These are phyloP conservation scores for Neosilurus hyrtlii DNA, from an alignment of 2,797 vertebrate species.

Conservation along the genomic window DNA sequence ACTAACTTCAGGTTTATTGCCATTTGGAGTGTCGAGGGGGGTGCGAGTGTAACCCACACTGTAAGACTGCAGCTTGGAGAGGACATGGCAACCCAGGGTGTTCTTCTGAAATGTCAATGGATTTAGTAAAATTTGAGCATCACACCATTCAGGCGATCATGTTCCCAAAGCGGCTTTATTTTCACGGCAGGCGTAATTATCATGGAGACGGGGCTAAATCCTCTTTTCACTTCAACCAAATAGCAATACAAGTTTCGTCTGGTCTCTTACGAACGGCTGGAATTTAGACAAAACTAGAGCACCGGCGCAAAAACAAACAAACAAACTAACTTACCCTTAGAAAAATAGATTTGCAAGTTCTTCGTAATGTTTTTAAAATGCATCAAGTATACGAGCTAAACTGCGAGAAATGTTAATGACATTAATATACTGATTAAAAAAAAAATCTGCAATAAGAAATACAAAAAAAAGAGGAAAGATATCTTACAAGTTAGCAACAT, in stretches of 20 bases:
- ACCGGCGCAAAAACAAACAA: slow-evolving; percentile 10
- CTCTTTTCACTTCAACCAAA: slow-evolving; percentile 8
- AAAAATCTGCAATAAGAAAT: slow-evolving; percentile 36
- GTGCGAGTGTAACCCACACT: no score
- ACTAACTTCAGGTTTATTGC: background rate
- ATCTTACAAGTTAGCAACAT: background rate
- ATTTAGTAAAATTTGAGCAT: background rate
- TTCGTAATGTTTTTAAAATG: slow-evolving; percentile 37
- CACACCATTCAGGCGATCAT: background rate
- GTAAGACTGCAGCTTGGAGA: background rate
- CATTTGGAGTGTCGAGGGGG: background rate
- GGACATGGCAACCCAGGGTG: background rate
- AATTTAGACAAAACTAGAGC: slow-evolving; percentile 26
- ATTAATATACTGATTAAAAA: slow-evolving; percentile 47
- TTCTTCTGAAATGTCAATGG: background rate
- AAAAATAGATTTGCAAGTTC: slow-evolving; percentile 57
- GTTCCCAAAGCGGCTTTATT: background rate
- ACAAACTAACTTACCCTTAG: slow-evolving; percentile 32
- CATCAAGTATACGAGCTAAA: slow-evolving; percentile 18
- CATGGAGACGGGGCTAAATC: background rate
- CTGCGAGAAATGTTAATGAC: slow-evolving; percentile 12
- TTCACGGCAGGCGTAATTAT: background rate
- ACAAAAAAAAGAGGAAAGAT: slow-evolving; percentile 6
- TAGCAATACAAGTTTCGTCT: background rate
- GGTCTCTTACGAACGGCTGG: slow-evolving; percentile 31